Base-by-base conservation (phyloP, 1,140 invertebrate genomes). In the Hylaeus anthracinus region DNA sequence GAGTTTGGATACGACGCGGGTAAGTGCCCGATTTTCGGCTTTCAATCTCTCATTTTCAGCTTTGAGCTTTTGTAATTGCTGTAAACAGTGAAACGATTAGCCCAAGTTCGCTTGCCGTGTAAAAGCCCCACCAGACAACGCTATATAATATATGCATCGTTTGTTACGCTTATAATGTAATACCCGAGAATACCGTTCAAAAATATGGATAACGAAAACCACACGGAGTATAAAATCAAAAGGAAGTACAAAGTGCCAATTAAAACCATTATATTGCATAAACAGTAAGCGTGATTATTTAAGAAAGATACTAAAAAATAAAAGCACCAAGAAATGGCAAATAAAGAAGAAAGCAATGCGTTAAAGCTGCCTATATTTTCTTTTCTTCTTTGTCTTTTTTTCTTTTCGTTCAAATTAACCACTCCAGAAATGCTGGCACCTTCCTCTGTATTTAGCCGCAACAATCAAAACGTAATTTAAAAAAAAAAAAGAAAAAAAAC, bases 51-150 rank as follows among this genome's bases (percentile, higher is more conserved):
- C 97, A 96, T 98, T 98, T 95, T 98, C 98, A 94, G 97, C 96
- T 97, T 98, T 98, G 95, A 98, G 96, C 95, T 98, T 98, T 97
- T 98, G 97, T 94, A 98, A 97, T 97, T 97, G 98, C 98, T 99
- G 97, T 94, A 98, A 96, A 95, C 94, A 94, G 93, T 93, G 90
- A 93, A 94, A 94, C 84, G 85, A 92, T 94, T 94, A 94, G 92
- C 92, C 92, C 89, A 91, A 89, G 88, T 84, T 88, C 82, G 79
- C 51, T 64, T 79, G 45, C 76, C 72, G 80, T 69, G 39, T 70
- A 69, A 74, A 80, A 86, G 64, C 64, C 84, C 86, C 79, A 56
- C 55, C 64, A 80, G 79, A 80, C 64, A 74, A 61, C 41, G 45
- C 45, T 67, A 79, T 66, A n/a, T 53, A 75, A 37, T 67, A 26